Evolutionary conservation across 2,797 vertebrate species (phyloP).

Genomic region (Rhodeus uyekii): DNA sequence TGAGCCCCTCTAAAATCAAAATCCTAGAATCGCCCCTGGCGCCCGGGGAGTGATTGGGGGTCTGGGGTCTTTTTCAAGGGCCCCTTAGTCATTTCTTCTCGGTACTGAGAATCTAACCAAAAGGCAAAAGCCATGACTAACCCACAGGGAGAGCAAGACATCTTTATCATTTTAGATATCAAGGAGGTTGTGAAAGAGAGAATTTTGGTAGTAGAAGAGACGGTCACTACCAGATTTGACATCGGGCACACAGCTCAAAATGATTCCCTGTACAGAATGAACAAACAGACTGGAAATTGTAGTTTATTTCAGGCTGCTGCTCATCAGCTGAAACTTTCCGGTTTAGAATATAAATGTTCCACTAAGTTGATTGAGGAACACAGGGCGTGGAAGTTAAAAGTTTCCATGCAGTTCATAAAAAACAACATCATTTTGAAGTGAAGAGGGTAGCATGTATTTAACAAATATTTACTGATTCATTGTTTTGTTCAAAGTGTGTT

Average conservation of each 20-base stretch:
- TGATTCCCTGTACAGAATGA: background rate
- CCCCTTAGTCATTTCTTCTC: no score
- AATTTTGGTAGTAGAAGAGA: background rate
- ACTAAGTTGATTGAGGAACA: background rate
- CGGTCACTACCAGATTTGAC: background rate
- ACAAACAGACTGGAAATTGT: background rate
- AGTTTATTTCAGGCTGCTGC: no score
- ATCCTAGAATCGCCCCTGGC: no score
- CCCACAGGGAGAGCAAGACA: no score
- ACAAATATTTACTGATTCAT: background rate
- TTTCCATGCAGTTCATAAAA: background rate
- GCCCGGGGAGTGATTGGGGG: no score
- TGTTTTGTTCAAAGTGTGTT: background rate
- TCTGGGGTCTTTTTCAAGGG: no score
- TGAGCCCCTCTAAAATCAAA: no score
- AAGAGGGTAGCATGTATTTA: background rate
- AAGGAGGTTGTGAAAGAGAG: background rate
- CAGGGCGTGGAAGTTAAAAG: background rate
- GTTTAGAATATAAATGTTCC: background rate
- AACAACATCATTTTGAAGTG: background rate
- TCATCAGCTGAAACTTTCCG: background rate
- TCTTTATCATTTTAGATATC: background rate
- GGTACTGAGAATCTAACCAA: no score
- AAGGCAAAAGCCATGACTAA: no score
- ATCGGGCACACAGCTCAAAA: background rate